phyloP scores from a whole-genome alignment of 2,797 vertebrate genomes.

The Eidolon dupreanum region DNA sequence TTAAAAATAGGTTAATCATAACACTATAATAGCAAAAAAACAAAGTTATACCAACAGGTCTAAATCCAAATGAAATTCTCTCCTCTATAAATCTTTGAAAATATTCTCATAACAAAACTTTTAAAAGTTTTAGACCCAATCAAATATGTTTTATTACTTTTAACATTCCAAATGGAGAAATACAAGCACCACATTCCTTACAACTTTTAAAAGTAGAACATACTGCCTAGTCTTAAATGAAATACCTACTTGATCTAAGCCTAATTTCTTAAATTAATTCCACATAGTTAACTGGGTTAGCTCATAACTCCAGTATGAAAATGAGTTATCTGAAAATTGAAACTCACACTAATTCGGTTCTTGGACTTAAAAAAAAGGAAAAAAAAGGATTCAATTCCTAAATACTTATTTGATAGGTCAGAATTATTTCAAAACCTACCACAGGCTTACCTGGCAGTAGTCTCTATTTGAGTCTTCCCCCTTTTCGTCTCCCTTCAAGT shows the following conservation, averaged over 20 bases:
- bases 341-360: neutral
- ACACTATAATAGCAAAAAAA: neutral
- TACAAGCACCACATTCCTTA: neutral
- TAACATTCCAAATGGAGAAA: neutral
- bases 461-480: neutral
- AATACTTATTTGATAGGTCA: neutral
- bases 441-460: neutral
- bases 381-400: neutral
- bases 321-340: slow-evolving; percentile 31
- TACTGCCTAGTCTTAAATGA: neutral
- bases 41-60: neutral
- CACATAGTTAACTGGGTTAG: neutral
- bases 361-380: neutral
- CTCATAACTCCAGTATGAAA: neutral
- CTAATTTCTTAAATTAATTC: neutral
- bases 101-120: neutral
- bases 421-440: slow-evolving; percentile 50
- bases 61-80: slow-evolving; percentile 26
- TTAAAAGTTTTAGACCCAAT: neutral
- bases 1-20: neutral
- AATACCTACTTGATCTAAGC: neutral
- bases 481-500: neutral
- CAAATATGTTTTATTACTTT: neutral
- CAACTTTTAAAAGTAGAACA: neutral
- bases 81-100: neutral